Base-by-base conservation (phyloP, 2,113 vertebrate species). In the Lipotes vexillifer region DNA sequence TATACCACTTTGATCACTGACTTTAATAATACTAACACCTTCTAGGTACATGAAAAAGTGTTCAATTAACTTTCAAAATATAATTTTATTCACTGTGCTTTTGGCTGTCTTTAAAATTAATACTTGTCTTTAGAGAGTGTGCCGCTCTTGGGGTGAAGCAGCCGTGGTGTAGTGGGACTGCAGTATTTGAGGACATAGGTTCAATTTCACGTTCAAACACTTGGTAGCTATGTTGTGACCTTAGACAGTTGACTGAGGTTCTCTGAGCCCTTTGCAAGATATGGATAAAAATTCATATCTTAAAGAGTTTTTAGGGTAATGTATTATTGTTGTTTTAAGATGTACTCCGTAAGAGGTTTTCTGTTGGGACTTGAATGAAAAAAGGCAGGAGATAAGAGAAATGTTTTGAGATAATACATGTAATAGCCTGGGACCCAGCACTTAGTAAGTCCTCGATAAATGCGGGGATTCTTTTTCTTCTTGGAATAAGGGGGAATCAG, bases 1-100 rank as follows among this genome's bases (percentile, higher is more conserved):
- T 44, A 18, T 78, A 18, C 38, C 11, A 77, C 44, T 96, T 95
- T 41, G 8, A 66, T 71, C 15, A 88, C 14, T 68, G 36, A 83
- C 21, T 84, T 93, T 65, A 96, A 91, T 89, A 84, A 69, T 71
- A 65, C 23, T 61, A 69, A 57, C 8, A 55, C 6, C 55, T 66
- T 83, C 38, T n/a, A 57, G 44, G 29, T 82, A 23, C 21, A 31
- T 41, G 82, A 77, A 89, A 17, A 94, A 63, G 14, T 81, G 59
- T 88, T 93, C 36, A 81, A 59, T 38, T 74, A 63, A 15, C 31
- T 95, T 95, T 91, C 71, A 68, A 84, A 93, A 41, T 84, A 91
- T 12, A 88, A 66, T 49, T 74, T 88, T 68, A 85, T 84, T 81
- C 17, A 41, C 36, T 52, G 12, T 88, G 41, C 41, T 94, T 97